These are phyloP conservation scores for Eurytoma californica DNA, from an alignment of 2,888 invertebrate species.

Conservation along the genomic window DNA sequence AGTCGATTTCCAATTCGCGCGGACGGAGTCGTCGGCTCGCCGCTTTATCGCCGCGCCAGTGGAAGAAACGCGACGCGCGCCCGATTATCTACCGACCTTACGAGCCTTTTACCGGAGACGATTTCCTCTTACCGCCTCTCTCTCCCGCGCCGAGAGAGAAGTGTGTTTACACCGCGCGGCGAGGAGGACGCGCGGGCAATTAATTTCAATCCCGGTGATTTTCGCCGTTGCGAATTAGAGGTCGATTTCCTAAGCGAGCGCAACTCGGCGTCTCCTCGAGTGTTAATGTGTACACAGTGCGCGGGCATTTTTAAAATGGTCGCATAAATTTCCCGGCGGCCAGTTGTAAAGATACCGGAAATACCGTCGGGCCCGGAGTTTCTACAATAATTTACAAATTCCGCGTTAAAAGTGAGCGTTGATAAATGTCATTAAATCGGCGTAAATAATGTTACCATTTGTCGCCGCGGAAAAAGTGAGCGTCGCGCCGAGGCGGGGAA, in stretches of 20 bases:
- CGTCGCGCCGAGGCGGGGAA: conserved; percentile 3
- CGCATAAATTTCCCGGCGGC: neutral
- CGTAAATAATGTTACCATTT: conserved; percentile 9
- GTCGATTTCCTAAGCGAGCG: conserved; percentile 3
- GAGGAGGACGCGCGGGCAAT: neutral
- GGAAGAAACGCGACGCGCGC: conserved; percentile 12
- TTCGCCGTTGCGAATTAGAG: conserved; percentile 7
- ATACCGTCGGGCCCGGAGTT: neutral
- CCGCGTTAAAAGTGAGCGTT: neutral
- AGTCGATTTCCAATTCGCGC: conserved; percentile 38
- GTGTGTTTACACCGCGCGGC: too few relatives aligned
- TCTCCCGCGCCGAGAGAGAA: too few relatives aligned
- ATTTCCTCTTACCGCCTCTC: neutral
- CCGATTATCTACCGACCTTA: neutral
- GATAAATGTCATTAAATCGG: conserved; percentile 12
- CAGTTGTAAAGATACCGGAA: conserved; percentile 9
- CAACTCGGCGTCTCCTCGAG: neutral
- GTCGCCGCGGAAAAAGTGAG: conserved; percentile 29
- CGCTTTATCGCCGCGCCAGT: conserved; percentile 19
- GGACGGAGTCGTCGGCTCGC: conserved; percentile 3
- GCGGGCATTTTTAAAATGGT: too few relatives aligned
- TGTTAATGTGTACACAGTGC: neutral
- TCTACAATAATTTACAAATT: conserved; percentile 10
- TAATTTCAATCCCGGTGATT: neutral
- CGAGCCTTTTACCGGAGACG: neutral